A percentile compares a stretch with the other conserved stretches of the same genome.
Conservation (phyloP, 2,797 vertebrate species). For the Rhynchonycteris naso region DNA sequence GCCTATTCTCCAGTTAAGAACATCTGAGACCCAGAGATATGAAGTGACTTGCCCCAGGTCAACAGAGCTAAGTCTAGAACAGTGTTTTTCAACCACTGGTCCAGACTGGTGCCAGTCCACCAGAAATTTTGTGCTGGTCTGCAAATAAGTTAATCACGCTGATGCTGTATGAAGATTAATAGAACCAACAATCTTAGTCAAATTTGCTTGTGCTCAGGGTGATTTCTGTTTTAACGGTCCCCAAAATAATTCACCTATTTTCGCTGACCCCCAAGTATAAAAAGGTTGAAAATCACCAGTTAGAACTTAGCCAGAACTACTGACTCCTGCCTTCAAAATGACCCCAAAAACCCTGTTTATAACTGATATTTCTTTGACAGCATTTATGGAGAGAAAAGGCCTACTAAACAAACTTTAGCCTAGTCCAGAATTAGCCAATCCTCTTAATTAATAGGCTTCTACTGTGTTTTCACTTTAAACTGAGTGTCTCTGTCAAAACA, state of each 20-base stretch:
- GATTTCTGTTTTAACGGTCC: too few relatives aligned
- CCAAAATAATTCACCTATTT: too few relatives aligned
- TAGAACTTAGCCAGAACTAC: not conserved
- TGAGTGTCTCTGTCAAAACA: conserved; percentile 63
- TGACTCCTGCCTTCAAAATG: conserved; percentile 14
- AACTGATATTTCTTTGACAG: conserved; percentile 39
- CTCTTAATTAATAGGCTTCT: conserved; percentile 67
- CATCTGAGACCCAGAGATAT: not conserved
- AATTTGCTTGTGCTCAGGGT: too few relatives aligned
- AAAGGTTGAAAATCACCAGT: too few relatives aligned
- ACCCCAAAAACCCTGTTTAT: not conserved
- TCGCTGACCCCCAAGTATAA: too few relatives aligned
- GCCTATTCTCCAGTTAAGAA: not conserved
- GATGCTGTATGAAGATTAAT: too few relatives aligned
- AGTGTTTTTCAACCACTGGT: too few relatives aligned
- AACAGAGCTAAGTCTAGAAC: not conserved
- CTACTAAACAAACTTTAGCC: conserved; percentile 39
- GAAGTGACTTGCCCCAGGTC: not conserved
- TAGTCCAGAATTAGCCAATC: conserved; percentile 60
- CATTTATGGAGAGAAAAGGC: conserved; percentile 12
- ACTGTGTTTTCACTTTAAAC: conserved; percentile 64
- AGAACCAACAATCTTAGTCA: too few relatives aligned
- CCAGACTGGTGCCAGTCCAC: too few relatives aligned
- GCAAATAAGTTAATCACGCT: too few relatives aligned
- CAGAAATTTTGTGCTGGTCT: too few relatives aligned